Conservation (phyloP, 2,113 vertebrate species). For the Bucco capensis region DNA sequence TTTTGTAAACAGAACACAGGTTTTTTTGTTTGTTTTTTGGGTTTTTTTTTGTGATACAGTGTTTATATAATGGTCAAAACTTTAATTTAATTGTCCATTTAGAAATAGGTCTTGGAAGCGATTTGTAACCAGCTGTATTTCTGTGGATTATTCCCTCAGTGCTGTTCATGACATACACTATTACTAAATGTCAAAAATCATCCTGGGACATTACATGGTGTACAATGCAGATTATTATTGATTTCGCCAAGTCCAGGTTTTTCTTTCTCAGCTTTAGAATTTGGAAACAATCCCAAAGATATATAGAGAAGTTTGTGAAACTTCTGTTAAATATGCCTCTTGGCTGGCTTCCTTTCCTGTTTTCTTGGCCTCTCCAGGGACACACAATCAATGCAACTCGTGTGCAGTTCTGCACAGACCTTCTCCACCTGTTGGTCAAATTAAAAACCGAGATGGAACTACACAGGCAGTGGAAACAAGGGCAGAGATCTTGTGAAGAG, state of each 20-base stretch:
- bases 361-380: background rate
- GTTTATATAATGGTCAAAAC: background rate
- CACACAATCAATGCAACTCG: background rate
- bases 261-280: background rate
- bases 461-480: no score
- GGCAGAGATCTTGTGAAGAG: no score
- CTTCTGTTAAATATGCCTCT: background rate
- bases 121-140: constrained; percentile 16
- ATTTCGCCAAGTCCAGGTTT: background rate
- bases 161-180: background rate
- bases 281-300: constrained; percentile 21
- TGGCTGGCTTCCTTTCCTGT: background rate
- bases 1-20: background rate
- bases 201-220: background rate
- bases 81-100: background rate
- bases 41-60: background rate
- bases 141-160: background rate
- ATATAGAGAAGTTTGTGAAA: background rate
- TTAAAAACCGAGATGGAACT: no score
- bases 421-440: background rate
- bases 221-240: background rate
- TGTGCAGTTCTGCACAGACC: background rate
- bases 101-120: background rate
- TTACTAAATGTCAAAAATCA: constrained; percentile 12
- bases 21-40: background rate